Base-by-base conservation (phyloP, 2,888 invertebrate species). In the Toxonevra muliebris region DNA sequence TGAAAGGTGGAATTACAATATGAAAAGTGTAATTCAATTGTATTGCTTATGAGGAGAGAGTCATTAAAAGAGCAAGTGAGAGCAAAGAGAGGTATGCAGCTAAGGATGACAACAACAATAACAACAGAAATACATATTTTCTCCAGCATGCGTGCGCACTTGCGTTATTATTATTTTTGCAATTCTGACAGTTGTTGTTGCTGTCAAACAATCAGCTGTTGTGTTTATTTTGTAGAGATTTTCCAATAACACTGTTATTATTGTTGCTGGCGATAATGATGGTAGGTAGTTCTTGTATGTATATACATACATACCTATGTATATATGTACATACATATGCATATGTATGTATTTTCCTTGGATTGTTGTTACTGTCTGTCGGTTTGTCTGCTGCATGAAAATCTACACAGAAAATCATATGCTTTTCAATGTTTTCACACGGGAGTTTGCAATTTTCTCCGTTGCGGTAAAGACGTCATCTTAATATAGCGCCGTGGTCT, bases 381-480 rank as follows among this genome's bases (percentile, higher is more conserved):
- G 19, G 12, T 41, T 41, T 65, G 45, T 48, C 42, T 65, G 48
- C 41, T 48, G 45, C 48, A 8, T 15, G 43, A n/a, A 59, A 61
- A 30, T 19, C 19, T 13, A 52, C n/a, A 41, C 15, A n/a, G 15
- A 66, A n/a, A 66, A 55, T 54, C 45, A 43, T 54, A 50, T 66
- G 60, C 48, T 40, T 45, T 40, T 4, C 41, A 61, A 60, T 30
- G 62, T 54, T 68, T 62, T 59, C 54, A 63, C 60, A 57, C 59
- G 65, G 61, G 68, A 65, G 63, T 67, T 68, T 62, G 50, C 60
- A 43, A 62, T 65, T 68, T 65, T 58, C 68, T 50, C 53, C 52
- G 43, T 41, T 45, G 59, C 59, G 17, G 54, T 52, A 48, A 62
- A 61, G 67, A 65, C 59, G 65, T 64, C 59, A 30, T 30, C 30